Percentiles rank a stretch among this genome's conserved stretches.
phyloP scores from a whole-genome alignment of 2,113 vertebrate genomes.

The Gavialis gangeticus region DNA sequence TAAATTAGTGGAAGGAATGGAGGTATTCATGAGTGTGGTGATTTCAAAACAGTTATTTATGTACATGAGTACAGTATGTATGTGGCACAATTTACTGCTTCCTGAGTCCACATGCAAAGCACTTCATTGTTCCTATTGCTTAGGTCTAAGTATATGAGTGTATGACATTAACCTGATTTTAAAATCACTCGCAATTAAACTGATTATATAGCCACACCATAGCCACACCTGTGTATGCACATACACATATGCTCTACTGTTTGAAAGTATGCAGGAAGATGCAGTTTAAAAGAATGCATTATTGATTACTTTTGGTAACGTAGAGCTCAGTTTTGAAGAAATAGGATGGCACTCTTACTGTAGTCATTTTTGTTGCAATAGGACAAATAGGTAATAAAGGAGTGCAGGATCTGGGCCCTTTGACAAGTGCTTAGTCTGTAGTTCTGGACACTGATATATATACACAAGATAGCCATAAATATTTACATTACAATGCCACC shows the following conservation, averaged over 20 bases:
- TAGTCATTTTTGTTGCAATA: neutral
- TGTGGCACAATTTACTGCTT: constrained; percentile 39
- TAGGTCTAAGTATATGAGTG: constrained; percentile 54
- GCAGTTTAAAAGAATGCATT: neutral
- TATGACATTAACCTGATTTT: constrained; percentile 50
- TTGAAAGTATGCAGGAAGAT: constrained; percentile 19
- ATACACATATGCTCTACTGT: constrained; percentile 11
- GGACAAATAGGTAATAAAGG: neutral
- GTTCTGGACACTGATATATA: constrained; percentile 9
- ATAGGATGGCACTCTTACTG: neutral
- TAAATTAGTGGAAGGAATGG: constrained; percentile 8
- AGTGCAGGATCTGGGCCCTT: neutral
- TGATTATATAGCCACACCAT: neutral
- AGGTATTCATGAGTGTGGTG: neutral
- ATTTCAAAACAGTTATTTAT: constrained; percentile 57
- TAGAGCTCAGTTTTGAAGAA: constrained; percentile 20
- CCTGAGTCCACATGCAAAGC: constrained; percentile 70
- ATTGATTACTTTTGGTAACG: constrained; percentile 1
- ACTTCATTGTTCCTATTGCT: constrained; percentile 57
- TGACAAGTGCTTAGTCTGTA: constrained; percentile 3
- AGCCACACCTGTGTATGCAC: neutral
- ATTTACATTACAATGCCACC: neutral
- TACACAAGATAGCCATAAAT: neutral
- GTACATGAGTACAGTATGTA: constrained; percentile 40
- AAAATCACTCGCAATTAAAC: constrained; percentile 14